Conservation (phyloP, 1,140 invertebrate species). For the Andrena cerasifolii region DNA sequence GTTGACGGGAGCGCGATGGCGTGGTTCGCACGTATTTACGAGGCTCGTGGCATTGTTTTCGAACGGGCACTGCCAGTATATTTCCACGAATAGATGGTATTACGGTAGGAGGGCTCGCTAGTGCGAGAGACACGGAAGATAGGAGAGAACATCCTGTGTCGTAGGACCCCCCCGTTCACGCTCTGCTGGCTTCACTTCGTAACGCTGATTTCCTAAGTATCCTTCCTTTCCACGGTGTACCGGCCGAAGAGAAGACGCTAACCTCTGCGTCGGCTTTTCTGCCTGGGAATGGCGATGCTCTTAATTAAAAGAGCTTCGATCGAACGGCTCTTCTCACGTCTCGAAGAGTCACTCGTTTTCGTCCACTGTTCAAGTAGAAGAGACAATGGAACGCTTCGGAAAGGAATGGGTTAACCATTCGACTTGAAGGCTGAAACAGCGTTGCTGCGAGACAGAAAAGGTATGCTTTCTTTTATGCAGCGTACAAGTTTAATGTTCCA, state of each 20-base stretch:
- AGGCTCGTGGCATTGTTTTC: constrained; percentile 58
- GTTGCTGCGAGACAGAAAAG: no score
- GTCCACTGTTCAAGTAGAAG: no score
- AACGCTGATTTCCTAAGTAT: constrained; percentile 76
- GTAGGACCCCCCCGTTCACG: constrained; percentile 71
- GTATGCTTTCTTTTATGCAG: no score
- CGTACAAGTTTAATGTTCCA: no score
- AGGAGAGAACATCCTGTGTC: constrained; percentile 75
- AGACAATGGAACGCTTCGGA: no score
- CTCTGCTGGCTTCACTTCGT: constrained; percentile 73
- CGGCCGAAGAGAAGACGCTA: constrained; percentile 3
- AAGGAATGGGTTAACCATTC: no score
- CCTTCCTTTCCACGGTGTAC: constrained; percentile 68
- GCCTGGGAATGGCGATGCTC: constrained; percentile 39
- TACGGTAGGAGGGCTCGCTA: constrained; percentile 54
- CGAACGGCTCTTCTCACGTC: constrained; percentile 31
- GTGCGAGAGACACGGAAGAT: constrained; percentile 69
- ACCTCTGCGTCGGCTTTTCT: constrained; percentile 26
- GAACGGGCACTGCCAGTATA: constrained; percentile 50
- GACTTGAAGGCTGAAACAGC: no score
- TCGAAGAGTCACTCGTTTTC: constrained; percentile 11
- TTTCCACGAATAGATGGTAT: constrained; percentile 69
- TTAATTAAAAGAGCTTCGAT: constrained; percentile 58
- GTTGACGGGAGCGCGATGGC: background rate
- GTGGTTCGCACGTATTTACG: constrained; percentile 59